These are phyloP conservation scores for Junonia oenone DNA, from an alignment of 2,888 invertebrate genomes.

Conservation along the genomic window DNA sequence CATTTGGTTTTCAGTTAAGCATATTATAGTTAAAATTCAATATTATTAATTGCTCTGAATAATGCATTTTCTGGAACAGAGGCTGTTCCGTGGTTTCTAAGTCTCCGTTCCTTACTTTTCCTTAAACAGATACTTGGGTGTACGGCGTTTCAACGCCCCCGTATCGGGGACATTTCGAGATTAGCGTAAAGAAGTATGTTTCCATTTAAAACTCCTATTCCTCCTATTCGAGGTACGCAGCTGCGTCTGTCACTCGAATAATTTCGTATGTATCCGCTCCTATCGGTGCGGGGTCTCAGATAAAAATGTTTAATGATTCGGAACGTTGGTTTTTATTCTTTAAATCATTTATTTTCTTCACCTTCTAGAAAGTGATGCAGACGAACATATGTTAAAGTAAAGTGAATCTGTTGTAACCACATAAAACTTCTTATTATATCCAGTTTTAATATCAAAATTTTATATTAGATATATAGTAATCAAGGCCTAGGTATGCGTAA, in stretches of 20 bases:
- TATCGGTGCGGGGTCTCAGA: conserved; percentile 20
- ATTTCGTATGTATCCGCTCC: conserved; percentile 35
- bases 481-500: no score
- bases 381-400: not conserved
- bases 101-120: conserved; percentile 35
- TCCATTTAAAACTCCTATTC: conserved; percentile 56
- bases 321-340: conserved; percentile 12
- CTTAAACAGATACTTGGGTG: conserved; percentile 43
- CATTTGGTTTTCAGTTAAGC: no score
- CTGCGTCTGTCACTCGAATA: conserved; percentile 50
- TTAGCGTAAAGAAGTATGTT: conserved; percentile 62
- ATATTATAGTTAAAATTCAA: no score
- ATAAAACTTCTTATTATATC: no score
- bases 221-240: conserved; percentile 39
- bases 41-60: not conserved
- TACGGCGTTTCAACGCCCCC: conserved; percentile 49
- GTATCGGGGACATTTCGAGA: conserved; percentile 48
- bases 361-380: not conserved
- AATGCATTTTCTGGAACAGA: not conserved
- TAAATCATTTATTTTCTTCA: not conserved
- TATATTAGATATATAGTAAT: no score
- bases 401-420: no score
- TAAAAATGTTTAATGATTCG: conserved; percentile 21
- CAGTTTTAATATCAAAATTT: no score
- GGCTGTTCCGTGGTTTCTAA: conserved; percentile 29